These are phyloP conservation scores for Cyclina sinensis DNA, from an alignment of 1,140 invertebrate genomes.

Conservation along the genomic window DNA sequence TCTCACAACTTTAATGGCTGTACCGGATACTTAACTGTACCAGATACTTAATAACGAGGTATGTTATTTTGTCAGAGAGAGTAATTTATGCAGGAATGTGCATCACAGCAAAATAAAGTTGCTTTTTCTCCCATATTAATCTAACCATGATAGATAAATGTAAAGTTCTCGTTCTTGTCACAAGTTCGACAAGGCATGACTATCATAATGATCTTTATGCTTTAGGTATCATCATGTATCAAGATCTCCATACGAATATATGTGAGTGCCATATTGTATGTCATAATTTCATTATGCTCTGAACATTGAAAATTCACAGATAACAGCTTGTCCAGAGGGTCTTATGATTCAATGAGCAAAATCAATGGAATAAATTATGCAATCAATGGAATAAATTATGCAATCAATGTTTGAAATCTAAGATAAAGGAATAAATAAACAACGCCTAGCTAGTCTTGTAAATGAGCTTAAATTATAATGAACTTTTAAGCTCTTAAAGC, in stretches of 20 bases:
- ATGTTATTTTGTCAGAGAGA: background rate
- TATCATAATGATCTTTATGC: background rate
- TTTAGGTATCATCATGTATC: background rate
- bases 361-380: background rate
- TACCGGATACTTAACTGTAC: background rate
- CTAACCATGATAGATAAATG: background rate
- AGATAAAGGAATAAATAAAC: constrained; percentile 12
- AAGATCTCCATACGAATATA: background rate
- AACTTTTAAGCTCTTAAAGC: too few species aligned
- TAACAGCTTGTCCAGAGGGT: background rate
- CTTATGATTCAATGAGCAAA: background rate
- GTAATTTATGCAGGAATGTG: constrained; percentile 45
- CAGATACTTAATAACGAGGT: constrained; percentile 1
- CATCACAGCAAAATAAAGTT: background rate
- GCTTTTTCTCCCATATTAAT: background rate
- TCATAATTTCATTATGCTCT: constrained; percentile 21
- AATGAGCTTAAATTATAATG: too few species aligned
- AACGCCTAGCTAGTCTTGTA: too few species aligned
- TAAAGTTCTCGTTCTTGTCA: background rate
- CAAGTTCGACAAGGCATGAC: background rate
- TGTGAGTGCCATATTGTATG: background rate
- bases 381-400: background rate
- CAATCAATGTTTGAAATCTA: background rate
- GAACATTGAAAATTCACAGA: background rate
- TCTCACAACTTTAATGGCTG: background rate